Conservation (phyloP, 2,888 invertebrate species). For the Anthrax anthrax region DNA sequence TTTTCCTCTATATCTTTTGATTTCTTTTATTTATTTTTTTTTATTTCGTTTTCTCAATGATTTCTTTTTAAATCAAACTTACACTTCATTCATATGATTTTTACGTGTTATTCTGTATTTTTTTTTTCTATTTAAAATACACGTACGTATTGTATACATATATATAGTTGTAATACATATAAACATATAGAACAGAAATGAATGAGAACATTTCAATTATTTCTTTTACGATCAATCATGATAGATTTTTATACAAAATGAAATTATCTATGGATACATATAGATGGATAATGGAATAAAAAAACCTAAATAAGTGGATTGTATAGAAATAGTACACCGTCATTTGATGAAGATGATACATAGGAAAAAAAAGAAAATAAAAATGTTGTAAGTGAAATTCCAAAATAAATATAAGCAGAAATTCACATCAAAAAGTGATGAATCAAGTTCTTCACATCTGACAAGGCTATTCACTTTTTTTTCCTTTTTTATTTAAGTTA, state of each 20-base stretch:
- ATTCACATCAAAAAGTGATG: slow-evolving; percentile 1
- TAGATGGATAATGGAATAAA: no score
- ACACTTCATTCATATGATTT: neutral
- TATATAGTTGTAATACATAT: no score
- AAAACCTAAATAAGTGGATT: no score
- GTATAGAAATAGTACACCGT: no score
- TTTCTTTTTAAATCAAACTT: neutral
- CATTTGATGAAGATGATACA: neutral
- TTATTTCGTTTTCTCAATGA: neutral
- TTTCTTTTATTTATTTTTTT: neutral
- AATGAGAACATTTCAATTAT: neutral
- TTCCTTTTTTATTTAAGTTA: neutral
- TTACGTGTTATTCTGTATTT: no score
- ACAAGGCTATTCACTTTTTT: slow-evolving; percentile 4
- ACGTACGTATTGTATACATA: no score
- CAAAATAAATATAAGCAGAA: neutral
- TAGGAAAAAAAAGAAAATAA: neutral
- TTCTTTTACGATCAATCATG: neutral
- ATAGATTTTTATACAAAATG: neutral
- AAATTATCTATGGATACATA: no score
- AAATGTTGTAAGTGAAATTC: no score
- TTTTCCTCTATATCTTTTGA: no score
- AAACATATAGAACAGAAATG: no score
- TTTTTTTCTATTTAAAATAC: no score
- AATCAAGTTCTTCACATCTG: slow-evolving; percentile 5